Conservation (phyloP, 2,113 vertebrate species). For the Atlantisia rogersi region DNA sequence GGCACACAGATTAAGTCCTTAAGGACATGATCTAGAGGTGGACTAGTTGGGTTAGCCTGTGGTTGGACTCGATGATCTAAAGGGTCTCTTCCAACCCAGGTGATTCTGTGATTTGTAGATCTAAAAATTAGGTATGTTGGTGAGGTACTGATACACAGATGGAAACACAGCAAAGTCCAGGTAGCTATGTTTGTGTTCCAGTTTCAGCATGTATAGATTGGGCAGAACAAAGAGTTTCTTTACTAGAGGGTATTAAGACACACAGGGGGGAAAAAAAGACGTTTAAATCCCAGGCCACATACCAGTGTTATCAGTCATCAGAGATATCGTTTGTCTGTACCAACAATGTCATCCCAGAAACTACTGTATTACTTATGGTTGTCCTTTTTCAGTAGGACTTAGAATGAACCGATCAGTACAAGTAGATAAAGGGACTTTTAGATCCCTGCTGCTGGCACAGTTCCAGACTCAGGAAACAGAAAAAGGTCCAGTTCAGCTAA, state of each 20-base stretch:
- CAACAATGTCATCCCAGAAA: not conserved
- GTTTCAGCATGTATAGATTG: not conserved
- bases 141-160: not conserved
- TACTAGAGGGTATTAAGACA: not conserved
- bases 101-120: too few relatives aligned
- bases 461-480: conserved; percentile 36
- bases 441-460: not conserved
- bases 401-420: conserved; percentile 64
- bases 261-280: not conserved
- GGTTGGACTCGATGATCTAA: too few relatives aligned
- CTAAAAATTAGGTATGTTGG: not conserved
- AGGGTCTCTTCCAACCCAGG: too few relatives aligned
- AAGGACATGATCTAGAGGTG: too few relatives aligned
- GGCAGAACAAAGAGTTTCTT: not conserved
- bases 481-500: not conserved
- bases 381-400: conserved; percentile 52
- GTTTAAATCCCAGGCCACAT: not conserved
- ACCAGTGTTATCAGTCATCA: not conserved
- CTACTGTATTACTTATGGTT: not conserved
- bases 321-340: not conserved
- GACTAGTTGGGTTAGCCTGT: too few relatives aligned
- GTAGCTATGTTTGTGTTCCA: not conserved
- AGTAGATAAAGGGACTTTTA: conserved; percentile 59
- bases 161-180: not conserved
- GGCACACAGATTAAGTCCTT: too few relatives aligned